These are phyloP conservation scores for Charina bottae DNA, from an alignment of 2,113 vertebrate genomes.

Conservation along the genomic window DNA sequence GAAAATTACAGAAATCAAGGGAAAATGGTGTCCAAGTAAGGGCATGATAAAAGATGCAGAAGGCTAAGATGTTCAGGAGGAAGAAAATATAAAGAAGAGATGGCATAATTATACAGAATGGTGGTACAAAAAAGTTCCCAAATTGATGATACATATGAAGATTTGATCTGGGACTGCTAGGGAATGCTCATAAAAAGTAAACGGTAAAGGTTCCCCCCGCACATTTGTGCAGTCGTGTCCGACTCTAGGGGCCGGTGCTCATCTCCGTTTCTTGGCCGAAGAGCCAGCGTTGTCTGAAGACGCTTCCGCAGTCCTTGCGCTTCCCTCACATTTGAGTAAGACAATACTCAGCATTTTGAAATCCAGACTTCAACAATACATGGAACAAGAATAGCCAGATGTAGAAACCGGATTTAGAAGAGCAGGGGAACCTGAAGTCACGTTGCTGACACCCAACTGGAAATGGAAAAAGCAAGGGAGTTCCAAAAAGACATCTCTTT, in stretches of 20 bases:
- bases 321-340: neutral
- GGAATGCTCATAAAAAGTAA: too few species aligned
- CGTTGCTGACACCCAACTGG: too few species aligned
- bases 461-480: too few species aligned
- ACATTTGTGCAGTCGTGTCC: too few species aligned
- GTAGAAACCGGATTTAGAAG: neutral
- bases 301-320: too few species aligned
- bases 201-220: too few species aligned
- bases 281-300: too few species aligned
- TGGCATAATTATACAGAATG: neutral
- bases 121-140: neutral
- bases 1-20: neutral
- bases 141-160: neutral
- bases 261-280: too few species aligned
- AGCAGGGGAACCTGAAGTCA: too few species aligned
- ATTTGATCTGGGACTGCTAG: neutral
- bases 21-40: neutral
- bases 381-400: neutral
- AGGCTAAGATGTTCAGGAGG: neutral
- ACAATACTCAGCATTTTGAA: neutral
- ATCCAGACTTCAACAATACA: neutral
- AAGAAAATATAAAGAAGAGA: neutral
- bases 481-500: too few species aligned
- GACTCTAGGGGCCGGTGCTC: too few species aligned
- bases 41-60: neutral